Conservation (phyloP, 2,113 vertebrate species). For the Arizona elegans region DNA sequence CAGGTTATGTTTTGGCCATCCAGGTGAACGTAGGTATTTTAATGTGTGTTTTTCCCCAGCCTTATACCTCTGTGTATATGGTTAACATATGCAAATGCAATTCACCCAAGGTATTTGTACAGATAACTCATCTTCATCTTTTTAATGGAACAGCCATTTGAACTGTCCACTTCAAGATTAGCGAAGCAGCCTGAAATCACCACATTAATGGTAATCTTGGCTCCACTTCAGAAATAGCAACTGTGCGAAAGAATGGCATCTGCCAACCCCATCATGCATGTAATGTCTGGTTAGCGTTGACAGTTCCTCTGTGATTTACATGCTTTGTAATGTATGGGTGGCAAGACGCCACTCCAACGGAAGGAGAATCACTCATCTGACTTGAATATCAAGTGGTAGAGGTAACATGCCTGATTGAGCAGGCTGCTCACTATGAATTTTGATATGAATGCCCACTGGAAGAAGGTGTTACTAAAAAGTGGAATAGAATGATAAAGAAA, state of each 20-base stretch:
- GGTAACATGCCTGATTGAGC: conserved; percentile 35
- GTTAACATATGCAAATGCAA: neutral
- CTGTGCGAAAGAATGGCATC: conserved; percentile 73
- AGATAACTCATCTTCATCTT: conserved; percentile 32
- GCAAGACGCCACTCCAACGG: conserved; percentile 59
- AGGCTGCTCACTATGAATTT: conserved; percentile 47
- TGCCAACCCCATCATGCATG: conserved; percentile 72
- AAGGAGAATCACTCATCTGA: conserved; percentile 52
- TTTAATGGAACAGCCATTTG: conserved; percentile 37
- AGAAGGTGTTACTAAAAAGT: neutral
- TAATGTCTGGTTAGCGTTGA: conserved; percentile 71
- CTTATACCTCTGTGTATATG: neutral
- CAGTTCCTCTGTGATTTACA: conserved; percentile 48
- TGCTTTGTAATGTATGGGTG: conserved; percentile 40
- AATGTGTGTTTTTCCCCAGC: too few relatives aligned
- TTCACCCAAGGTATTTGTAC: neutral
- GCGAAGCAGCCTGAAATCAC: conserved; percentile 56
- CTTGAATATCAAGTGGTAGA: conserved; percentile 59
- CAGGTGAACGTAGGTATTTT: neutral
- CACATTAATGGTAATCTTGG: conserved; percentile 74
- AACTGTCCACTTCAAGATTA: conserved; percentile 26
- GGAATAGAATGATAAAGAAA: neutral
- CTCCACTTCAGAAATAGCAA: conserved; percentile 73
- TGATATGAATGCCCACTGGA: conserved; percentile 36
- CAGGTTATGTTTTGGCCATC: neutral